Evolutionary conservation across 2,797 vertebrate species (phyloP), one percentile per base, ranked within the genome.

Genomic region (Chiroxiphia lanceolata): DNA sequence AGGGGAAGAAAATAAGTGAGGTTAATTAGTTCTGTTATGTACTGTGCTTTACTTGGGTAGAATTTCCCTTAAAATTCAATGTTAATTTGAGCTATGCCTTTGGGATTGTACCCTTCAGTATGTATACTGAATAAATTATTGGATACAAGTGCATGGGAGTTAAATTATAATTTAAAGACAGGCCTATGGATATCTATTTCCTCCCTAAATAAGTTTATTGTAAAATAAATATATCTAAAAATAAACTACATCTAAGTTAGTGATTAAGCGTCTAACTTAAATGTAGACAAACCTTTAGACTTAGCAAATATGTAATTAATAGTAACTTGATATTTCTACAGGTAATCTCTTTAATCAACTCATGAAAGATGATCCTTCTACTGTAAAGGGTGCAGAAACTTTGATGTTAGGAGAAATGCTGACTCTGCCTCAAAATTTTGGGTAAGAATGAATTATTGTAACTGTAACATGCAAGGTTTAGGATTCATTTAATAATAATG

Each of bases 391-490:
- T 95, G 99, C 99, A 36, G 99, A 99, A 98, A 96, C 97, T 14
- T 96, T 99, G 90, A 99, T 99, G 98, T 98, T 99, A 22, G 99
- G 99, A 94, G 99, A 99, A 98, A 99, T 99, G 99, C 98, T 99
- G 29, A 99, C 99, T 13, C 97, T 99, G 93, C 99, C 99, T 82
- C 99, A 99, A 95, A 99, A 99, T 97, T 99, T 99, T 97, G 99
- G 99, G 99, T 99, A 98, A 98, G 98, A 96, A 76, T 69, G 13
- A 61, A 53, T 70, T 36, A 57, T 36, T 85, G 1, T 89, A 34
- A 60, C 12, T 69, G 11, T 69, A 71, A 50, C 3, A 7, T 31
- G 16, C 16, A 21, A 67, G 10, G 8, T 84, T 68, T 70, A 69
- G 53, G 11, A 57, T 78, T 78, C 1, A 25, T 60, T 80, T 87